A percentile compares a stretch with the other conserved stretches of the same genome.
These are phyloP conservation scores for Clivina fossor DNA, from an alignment of 2,888 invertebrate species.

Conservation along the genomic window DNA sequence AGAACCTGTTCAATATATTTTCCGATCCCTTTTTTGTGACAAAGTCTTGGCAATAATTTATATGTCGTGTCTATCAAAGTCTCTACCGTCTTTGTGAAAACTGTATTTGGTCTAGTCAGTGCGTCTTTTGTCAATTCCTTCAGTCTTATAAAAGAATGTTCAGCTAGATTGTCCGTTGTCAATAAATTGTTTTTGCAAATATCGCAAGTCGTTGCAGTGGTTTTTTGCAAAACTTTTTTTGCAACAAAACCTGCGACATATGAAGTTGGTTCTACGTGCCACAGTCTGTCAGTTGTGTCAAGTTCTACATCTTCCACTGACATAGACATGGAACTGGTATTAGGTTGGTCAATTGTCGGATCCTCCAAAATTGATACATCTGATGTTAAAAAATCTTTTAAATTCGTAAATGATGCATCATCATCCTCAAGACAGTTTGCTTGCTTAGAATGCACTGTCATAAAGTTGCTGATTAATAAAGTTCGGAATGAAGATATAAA, in stretches of 20 bases:
- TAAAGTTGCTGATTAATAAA: constrained; percentile 6
- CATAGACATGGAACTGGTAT: not conserved
- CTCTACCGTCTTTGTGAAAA: not conserved
- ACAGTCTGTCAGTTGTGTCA: too few species aligned
- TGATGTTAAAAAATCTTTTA: constrained; percentile 3
- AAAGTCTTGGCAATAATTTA: not conserved
- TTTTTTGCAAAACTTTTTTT: not conserved
- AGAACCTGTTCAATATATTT: too few species aligned
- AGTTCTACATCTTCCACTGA: too few species aligned
- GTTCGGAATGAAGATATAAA: constrained; percentile 14
- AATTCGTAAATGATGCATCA: constrained; percentile 4
- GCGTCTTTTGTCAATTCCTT: constrained; percentile 1
- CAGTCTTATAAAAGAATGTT: not conserved
- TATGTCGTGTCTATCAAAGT: not conserved
- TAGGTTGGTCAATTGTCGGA: not conserved
- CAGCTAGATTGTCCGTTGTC: not conserved
- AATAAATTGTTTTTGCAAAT: not conserved
- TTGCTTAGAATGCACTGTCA: constrained; percentile 1
- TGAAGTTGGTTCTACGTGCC: not conserved
- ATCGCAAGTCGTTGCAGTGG: not conserved
- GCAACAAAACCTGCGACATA: constrained; percentile 4
- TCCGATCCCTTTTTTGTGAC: not conserved
- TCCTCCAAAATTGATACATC: not conserved
- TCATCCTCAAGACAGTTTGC: constrained; percentile 1
- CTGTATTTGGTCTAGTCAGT: constrained; percentile 1